Conservation (phyloP, 1,140 invertebrate species). For the Cotesia vestalis region DNA sequence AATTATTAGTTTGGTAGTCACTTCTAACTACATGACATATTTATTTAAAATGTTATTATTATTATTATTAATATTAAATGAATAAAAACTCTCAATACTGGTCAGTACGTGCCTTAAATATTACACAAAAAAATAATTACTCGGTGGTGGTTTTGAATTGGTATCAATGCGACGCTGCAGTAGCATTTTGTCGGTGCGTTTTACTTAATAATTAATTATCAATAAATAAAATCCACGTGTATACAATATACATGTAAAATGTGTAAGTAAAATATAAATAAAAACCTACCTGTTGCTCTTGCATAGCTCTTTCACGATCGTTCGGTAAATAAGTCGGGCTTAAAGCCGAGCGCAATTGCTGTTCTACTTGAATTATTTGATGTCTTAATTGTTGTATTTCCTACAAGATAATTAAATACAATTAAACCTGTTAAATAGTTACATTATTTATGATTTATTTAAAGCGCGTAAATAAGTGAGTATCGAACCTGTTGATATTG, state of each 20-base stretch:
- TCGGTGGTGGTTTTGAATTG: conserved; percentile 59
- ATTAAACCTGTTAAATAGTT: conserved; percentile 7
- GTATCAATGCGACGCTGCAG: conserved; percentile 51
- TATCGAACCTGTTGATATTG: conserved; percentile 78
- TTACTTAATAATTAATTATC: neutral
- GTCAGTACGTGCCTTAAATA: no score
- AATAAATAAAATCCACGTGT: conserved; percentile 3
- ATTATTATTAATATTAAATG: no score
- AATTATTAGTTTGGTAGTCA: conserved; percentile 17
- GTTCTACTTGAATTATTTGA: conserved; percentile 85
- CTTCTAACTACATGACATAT: neutral
- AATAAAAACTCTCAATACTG: no score
- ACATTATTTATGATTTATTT: conserved; percentile 11
- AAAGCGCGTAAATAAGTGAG: neutral
- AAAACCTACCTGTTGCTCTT: conserved; percentile 90
- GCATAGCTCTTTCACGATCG: conserved; percentile 83
- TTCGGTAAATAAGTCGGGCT: conserved; percentile 83
- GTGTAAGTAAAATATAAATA: conserved; percentile 37
- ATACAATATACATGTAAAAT: neutral
- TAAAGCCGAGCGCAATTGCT: conserved; percentile 81
- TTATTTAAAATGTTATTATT: neutral
- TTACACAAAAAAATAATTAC: no score
- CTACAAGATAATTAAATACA: conserved; percentile 60
- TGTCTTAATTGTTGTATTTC: conserved; percentile 86
- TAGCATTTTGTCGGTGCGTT: no score